Base-by-base conservation (phyloP, 1,140 invertebrate species). In the Lerema accius region DNA sequence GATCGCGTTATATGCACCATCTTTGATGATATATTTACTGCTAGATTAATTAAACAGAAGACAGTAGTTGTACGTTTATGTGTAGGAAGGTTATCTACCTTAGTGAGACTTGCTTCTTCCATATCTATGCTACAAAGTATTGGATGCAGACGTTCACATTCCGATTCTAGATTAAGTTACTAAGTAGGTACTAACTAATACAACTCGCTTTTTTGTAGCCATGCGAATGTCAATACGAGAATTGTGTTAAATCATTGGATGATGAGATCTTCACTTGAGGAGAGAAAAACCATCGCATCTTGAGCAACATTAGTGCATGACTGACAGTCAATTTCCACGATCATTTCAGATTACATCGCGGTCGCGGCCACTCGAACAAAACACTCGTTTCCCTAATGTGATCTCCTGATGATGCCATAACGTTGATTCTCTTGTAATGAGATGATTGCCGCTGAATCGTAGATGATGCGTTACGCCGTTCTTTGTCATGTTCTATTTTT, bases 401-500 rank as follows among this genome's bases (percentile, higher is more conserved):
- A 14, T 17, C 13, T n/a, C 51, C 45, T 42, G 40, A 42, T 55
- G 39, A 43, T 23, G 23, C 35, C 37, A 11, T 42, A 11, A 28
- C n/a, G 51, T 55, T 42, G 51, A 55, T 55, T 42, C 37, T 55
- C 37, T 55, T 55, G 11, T 55, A 55, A 55, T 55, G 51, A 55
- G 42, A 55, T 28, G 37, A 55, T 55, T 53, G 37, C 16, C 26
- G 16, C 50, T n/a, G 7, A 3, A 55, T 26, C 23, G 37, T 43
- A 42, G 39, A 43, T 55, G 19, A 43, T 42, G 51, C 11, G 13
- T 6, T 49, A 49, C 37, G 51, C 40, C 23, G 42, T 43, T 40
- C 10, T 17, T 17, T 16, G 51, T 55, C 51, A 55, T 19, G 35
- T 53, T 53, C 32, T 19, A 53, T 53, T 53, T 39, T n/a, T 53